Evolutionary conservation across 2,888 invertebrate genomes (phyloP).

Genomic region (Acrobasis repandana): DNA sequence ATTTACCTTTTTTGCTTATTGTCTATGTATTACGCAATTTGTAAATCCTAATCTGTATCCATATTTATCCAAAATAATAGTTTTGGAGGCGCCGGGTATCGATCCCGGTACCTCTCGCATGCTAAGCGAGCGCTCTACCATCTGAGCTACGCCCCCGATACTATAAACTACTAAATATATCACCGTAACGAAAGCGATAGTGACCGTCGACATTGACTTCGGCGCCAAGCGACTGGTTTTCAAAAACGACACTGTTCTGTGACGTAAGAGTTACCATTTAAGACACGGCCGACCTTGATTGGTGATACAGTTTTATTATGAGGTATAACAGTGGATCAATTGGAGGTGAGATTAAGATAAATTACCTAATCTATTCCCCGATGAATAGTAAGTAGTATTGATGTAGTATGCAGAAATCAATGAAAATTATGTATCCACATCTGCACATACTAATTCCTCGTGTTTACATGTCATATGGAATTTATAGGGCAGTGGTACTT

Average conservation of each 20-base stretch:
- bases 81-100: constrained; percentile 63
- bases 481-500: too few species aligned
- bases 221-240: constrained; percentile 10
- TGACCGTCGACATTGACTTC: not conserved
- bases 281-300: constrained; percentile 3
- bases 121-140: constrained; percentile 84
- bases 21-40: too few species aligned
- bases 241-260: constrained; percentile 15
- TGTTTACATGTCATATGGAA: too few species aligned
- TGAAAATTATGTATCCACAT: too few species aligned
- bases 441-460: too few species aligned
- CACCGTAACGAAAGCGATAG: constrained; percentile 4
- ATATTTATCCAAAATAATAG: too few species aligned
- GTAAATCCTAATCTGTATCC: too few species aligned
- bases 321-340: constrained; percentile 11
- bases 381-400: too few species aligned
- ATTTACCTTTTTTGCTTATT: too few species aligned
- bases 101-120: constrained; percentile 83
- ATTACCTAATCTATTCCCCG: not conserved
- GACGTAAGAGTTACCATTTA: constrained; percentile 3
- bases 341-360: not conserved
- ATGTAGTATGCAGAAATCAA: too few species aligned
- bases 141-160: constrained; percentile 80
- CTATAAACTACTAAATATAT: not conserved
- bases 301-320: constrained; percentile 7